Evolutionary conservation across 2,888 invertebrate species (phyloP).

Genomic region (Saturnia japonica): DNA sequence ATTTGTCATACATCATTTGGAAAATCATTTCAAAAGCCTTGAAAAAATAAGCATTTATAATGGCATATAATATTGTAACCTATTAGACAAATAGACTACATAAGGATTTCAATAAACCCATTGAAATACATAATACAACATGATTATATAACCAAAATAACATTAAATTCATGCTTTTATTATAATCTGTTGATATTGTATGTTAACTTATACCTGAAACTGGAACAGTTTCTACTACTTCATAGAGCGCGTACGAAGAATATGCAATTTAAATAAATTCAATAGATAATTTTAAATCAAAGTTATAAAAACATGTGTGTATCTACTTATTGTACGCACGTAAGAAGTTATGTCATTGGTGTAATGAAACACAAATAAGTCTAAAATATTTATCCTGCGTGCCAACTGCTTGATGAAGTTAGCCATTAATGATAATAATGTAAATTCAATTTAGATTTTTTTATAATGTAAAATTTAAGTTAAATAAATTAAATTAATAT

Average conservation of each 20-base stretch:
- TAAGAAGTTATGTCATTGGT: too few relatives aligned
- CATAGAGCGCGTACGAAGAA: not conserved
- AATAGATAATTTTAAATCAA: not conserved
- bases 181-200: constrained; percentile 53
- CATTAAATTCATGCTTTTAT: constrained; percentile 66
- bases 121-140: constrained; percentile 31
- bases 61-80: constrained; percentile 23
- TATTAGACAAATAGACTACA: constrained; percentile 29
- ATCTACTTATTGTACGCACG: too few relatives aligned
- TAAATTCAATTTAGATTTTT: too few relatives aligned
- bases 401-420: too few relatives aligned
- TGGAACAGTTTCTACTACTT: not conserved
- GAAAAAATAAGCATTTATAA: constrained; percentile 1
- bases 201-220: not conserved
- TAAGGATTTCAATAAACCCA: constrained; percentile 26
- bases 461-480: too few relatives aligned
- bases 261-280: not conserved
- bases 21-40: constrained; percentile 2
- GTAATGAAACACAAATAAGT: too few relatives aligned
- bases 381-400: too few relatives aligned
- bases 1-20: not conserved
- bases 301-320: not conserved
- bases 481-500: too few relatives aligned
- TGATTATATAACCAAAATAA: constrained; percentile 62
- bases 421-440: too few relatives aligned